Base-by-base conservation (phyloP, 2,797 vertebrate species). In the Tamandua tetradactyla region DNA sequence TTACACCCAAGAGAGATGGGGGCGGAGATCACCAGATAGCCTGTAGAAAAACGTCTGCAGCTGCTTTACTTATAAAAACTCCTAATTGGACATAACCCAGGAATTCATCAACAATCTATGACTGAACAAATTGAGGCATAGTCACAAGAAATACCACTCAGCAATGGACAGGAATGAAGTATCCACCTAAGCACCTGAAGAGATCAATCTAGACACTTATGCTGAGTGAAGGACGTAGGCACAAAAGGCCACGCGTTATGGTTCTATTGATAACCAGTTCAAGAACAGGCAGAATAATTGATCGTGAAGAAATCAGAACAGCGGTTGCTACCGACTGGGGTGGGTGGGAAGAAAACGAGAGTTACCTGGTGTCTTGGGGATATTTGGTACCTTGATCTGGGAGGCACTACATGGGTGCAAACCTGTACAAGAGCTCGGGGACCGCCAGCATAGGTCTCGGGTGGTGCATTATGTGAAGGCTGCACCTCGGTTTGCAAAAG, bases 101-200 rank as follows among this genome's bases (percentile, higher is more conserved):
- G 7, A 7, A 20, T 30, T 61, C 37, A 1, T 0, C 0, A 4
- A 0, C 0, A 20, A 37, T 0, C 52, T 22, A 1, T 0, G 27
- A 87, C 3, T 23, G 2, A 47, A 9, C 61, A 10, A 17, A 0
- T 18, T 5, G 87, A 0, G 52, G 49, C 14, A 7, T 8, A 2
- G 2, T 37, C 35, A 25, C 66, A 18, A 3, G 55, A 44, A 5
- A 3, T 1, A 5, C 22, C 3, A 25, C 47, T 17, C n/a, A 12
- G 44, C 5, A 23, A 9, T 25, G 32, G 87, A n/a, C 59, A 30
- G 47, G 42, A 72, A 4, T 15, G 15, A 35, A 32, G 35, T 5
- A 10, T 8, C 10, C 18, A 3, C 12, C 10, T 10, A 5, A 13
- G 18, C 30, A 14, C 1, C 3, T 3, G 14, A 1, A 62, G 2